Evolutionary conservation across 2,888 invertebrate genomes (phyloP), one percentile per base, ranked within the genome.

Genomic region (Thymelicus lineola): DNA sequence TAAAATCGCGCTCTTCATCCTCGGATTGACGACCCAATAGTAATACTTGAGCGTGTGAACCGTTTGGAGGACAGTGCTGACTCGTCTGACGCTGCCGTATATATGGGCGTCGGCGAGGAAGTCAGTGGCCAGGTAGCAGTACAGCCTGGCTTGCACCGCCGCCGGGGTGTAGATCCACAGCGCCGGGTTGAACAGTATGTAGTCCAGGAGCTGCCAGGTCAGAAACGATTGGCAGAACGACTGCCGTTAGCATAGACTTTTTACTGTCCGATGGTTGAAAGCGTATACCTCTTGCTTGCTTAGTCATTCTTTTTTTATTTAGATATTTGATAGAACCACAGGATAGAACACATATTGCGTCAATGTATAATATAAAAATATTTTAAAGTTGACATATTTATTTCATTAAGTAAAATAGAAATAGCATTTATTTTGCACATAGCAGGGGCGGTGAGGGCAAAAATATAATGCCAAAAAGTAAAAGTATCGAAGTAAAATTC

Each of bases 1-100:
- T 71, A 96, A 96, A 82, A 99, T 98, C 66, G 98, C 98, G 90
- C 98, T 99, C 91, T 98, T 98, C 75, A 97, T 96, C 76, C 97
- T 95, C 0, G 99, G 99, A 94, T 98, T 98, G 72, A 97, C 97
- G 59, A 99, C 98, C 99, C 99, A 99, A 89, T 99, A 99, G 93
- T 99, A 99, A 90, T 98, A 99, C 94, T 99, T 99, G 74, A 99
- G 95, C 4, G 99, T 99, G 89, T 99, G 99, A 77, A 99, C 98
- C 36, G 99, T 99, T 93, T 99, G 99, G 61, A 99, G 94, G 0
- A 99, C 99, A 0, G 99, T 99, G 81, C 98, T 98, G 73, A 99
- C 99, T 66, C 99, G 95, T 67, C 99, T 94, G 66, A 99, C 99
- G 89, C 98, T 98, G 81, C 98, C 98, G 93, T 99, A 99, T 83